Evolutionary conservation across 1,140 invertebrate species (phyloP).

Genomic region (Diorhabda sublineata): DNA sequence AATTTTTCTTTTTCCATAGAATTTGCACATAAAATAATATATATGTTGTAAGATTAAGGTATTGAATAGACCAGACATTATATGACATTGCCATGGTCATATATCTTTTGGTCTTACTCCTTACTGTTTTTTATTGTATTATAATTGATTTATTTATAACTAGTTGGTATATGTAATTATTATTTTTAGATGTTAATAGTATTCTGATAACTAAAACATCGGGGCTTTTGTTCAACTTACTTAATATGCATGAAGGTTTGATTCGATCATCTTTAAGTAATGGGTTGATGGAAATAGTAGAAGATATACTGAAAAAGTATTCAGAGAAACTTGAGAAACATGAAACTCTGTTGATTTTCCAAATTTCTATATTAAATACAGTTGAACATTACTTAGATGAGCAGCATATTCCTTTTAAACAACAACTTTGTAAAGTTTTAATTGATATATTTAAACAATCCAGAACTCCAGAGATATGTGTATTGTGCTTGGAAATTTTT

Average conservation of each 20-base stretch:
- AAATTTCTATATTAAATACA: constrained; percentile 67
- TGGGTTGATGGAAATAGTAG: constrained; percentile 59
- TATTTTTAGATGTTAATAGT: constrained; percentile 10
- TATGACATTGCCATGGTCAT: no score
- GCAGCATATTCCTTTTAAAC: constrained; percentile 49
- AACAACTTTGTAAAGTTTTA: constrained; percentile 54
- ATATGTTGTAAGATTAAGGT: no score
- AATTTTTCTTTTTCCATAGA: no score
- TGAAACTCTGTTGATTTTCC: constrained; percentile 51
- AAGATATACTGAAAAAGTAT: constrained; percentile 48
- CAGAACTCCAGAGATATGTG: constrained; percentile 63
- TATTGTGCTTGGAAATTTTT: constrained; percentile 71
- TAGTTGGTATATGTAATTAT: no score
- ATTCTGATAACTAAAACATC: constrained; percentile 38
- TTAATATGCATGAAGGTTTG: constrained; percentile 67
- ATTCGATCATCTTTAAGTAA: constrained; percentile 62
- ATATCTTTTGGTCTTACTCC: no score
- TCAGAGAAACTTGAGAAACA: constrained; percentile 26
- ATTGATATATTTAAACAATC: constrained; percentile 59
- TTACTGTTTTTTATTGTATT: no score
- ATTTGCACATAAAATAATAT: no score
- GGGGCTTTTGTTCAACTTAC: constrained; percentile 75
- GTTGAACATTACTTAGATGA: constrained; percentile 66
- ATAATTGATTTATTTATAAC: no score
- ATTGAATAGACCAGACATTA: no score